These are phyloP conservation scores for Theristicus caerulescens DNA, from an alignment of 2,113 vertebrate species.

Conservation along the genomic window DNA sequence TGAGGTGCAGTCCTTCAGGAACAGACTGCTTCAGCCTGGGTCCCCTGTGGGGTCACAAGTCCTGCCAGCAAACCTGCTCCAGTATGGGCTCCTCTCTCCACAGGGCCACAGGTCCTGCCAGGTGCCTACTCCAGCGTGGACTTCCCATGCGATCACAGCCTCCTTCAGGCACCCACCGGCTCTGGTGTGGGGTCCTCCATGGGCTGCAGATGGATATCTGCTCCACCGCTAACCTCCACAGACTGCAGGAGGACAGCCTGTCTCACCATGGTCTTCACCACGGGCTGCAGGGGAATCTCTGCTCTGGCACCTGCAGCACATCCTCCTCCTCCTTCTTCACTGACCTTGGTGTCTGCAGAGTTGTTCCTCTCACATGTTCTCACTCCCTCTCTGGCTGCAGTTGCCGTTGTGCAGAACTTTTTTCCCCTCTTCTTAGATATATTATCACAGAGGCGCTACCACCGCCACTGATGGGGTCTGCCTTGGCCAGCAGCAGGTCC, in stretches of 20 bases:
- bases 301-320: background rate
- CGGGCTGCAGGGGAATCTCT: background rate
- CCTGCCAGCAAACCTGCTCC: background rate
- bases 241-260: background rate
- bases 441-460: background rate
- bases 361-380: background rate
- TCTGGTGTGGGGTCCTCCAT: background rate
- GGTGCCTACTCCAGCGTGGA: background rate
- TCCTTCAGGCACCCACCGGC: background rate
- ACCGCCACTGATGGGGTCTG: background rate
- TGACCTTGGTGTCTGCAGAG: background rate
- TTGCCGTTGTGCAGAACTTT: background rate
- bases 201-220: background rate
- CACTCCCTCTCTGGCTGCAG: background rate
- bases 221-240: no score
- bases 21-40: no score
- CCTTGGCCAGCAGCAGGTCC: background rate
- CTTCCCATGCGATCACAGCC: no score
- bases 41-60: no score
- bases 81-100: no score
- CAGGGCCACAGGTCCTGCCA: background rate
- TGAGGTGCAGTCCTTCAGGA: no score
- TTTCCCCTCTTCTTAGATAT: no score
- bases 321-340: background rate
- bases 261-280: background rate